Evolutionary conservation across 2,797 vertebrate genomes (phyloP).

Genomic region (Pangasius macronema): DNA sequence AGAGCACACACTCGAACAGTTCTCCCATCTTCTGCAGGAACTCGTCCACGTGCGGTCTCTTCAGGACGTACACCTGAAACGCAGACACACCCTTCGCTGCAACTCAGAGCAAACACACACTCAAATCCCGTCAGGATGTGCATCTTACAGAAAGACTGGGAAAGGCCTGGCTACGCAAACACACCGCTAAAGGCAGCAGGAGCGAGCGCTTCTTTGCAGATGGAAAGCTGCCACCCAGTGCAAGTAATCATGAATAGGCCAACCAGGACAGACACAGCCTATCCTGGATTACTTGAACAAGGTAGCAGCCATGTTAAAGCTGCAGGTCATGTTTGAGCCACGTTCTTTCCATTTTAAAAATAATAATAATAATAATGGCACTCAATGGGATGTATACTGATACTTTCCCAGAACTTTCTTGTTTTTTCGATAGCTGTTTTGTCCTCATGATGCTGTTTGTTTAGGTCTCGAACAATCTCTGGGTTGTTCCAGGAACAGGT

Average conservation of each 20-base stretch:
- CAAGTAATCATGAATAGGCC: slow-evolving; percentile 99
- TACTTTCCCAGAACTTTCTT: not conserved
- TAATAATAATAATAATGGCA: not conserved
- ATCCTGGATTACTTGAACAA: slow-evolving; percentile 99
- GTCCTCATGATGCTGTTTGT: not conserved
- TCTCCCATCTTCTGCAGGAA: slow-evolving; percentile 97
- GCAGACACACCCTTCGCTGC: not conserved
- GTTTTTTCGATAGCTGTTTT: not conserved
- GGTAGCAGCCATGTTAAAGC: slow-evolving; percentile 73
- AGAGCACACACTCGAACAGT: slow-evolving; percentile 95
- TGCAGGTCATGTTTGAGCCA: not conserved
- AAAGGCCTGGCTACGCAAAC: not conserved
- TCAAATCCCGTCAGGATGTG: not conserved
- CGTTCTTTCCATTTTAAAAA: not conserved
- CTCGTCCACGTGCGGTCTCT: slow-evolving; percentile 93
- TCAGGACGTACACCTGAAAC: slow-evolving; percentile 85
- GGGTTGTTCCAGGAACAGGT: not conserved
- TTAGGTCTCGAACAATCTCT: not conserved
- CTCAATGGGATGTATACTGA: not conserved
- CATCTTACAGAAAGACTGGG: not conserved
- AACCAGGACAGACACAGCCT: slow-evolving; percentile 91
- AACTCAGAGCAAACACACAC: not conserved
- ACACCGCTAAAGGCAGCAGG: not conserved
- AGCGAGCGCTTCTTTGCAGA: slow-evolving; percentile 28
- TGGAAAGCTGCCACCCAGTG: slow-evolving; percentile 79